Base-by-base conservation (phyloP, 2,113 vertebrate species). In the Orientallactaga bullata region DNA sequence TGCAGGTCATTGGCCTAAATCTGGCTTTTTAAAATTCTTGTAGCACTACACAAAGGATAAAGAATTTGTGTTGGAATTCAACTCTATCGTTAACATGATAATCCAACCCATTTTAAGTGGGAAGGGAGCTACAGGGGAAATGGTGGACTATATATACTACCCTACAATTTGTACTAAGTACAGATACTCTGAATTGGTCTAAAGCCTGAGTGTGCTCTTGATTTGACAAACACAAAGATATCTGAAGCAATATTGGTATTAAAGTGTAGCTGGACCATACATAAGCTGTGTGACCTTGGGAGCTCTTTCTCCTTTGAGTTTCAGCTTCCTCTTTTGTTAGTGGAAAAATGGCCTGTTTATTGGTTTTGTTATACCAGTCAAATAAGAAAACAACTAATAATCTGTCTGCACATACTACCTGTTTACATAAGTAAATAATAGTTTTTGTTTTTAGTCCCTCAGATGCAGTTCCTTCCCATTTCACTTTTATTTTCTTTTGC, bases 401-500 rank as follows among this genome's bases (percentile, higher is more conserved):
- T 60, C 18, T 63, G 18, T 28, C 17, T 88, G 2, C 15, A 61
- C 71, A 1, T 30, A 58, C 24, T 83, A 61, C 32, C 65, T 17
- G 30, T 51, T 51, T 81, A 79, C 65, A 39, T 83, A 91, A 81
- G 58, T 24, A 13, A 81, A 88, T 71, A 28, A 28, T 80, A 21
- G 77, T 86, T 89, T 83, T 95, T 80, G 8, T 51, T 91, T 55
- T 80, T 4, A 30, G 11, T 47, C 5, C 23, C 32, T 89, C 66
- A 90, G 55, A 82, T 58, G 18, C 2, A 47, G 1, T 68, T 5
- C 1, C 7, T 85, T 85, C 71, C 20, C 37, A 17, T 73, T 63
- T 91, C 61, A 81, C 3, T 89, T 92, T 87, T 71, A 16, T 95
- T 89, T 78, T 23, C 63, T 51, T 88, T 84, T 85, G 7, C 17